These are phyloP conservation scores for Plutella xylostella DNA, from an alignment of 2,888 invertebrate species.

Conservation along the genomic window DNA sequence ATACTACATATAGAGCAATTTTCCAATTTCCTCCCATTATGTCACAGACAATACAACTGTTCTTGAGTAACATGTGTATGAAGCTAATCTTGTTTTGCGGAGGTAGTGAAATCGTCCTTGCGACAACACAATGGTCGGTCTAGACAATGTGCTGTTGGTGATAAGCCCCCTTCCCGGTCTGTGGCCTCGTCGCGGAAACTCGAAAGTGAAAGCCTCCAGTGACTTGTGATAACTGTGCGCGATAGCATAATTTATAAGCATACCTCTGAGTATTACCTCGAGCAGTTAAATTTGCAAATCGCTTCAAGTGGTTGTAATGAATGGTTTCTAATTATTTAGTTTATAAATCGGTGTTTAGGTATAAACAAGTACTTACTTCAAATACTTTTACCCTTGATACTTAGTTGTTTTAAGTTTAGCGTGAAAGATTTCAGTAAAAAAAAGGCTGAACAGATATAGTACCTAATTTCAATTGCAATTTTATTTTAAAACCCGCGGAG, in stretches of 20 bases:
- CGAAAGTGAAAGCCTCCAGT: constrained; percentile 51
- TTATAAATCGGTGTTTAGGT: no score
- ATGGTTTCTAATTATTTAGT: no score
- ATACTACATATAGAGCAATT: constrained; percentile 1
- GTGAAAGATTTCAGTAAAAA: no score
- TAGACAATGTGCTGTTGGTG: constrained; percentile 47
- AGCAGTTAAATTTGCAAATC: no score
- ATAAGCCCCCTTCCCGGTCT: constrained; percentile 39
- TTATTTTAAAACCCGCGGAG: no score
- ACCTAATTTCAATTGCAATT: no score
- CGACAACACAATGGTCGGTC: constrained; percentile 29
- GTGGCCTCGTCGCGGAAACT: constrained; percentile 30
- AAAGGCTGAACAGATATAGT: no score
- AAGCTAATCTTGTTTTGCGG: constrained; percentile 25
- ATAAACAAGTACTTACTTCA: no score
- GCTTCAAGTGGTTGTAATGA: no score
- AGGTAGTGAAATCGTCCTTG: constrained; percentile 53
- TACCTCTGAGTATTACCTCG: no score
- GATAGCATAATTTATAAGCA: constrained; percentile 6
- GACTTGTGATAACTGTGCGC: constrained; percentile 1
- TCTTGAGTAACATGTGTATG: constrained; percentile 24
- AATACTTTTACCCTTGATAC: no score
- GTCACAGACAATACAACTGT: constrained; percentile 32
- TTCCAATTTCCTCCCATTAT: constrained; percentile 25
- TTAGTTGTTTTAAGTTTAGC: no score